These are phyloP conservation scores for Tiliacea citrago DNA, from an alignment of 2,888 invertebrate species.

Conservation along the genomic window DNA sequence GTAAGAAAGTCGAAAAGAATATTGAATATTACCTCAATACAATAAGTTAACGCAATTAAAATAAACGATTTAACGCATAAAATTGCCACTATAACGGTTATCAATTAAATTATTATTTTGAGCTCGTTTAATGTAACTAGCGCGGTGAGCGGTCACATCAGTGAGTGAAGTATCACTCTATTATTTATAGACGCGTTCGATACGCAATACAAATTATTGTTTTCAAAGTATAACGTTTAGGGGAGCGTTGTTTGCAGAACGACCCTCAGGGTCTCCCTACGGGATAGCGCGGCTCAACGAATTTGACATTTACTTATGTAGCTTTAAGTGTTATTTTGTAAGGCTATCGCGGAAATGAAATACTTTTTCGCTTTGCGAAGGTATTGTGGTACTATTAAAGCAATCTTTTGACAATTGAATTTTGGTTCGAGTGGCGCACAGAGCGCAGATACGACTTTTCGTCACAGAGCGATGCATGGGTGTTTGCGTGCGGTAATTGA, in stretches of 20 bases:
- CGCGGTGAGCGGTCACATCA: conserved; percentile 77
- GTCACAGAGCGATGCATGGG: conserved; percentile 76
- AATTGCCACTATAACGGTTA: conserved; percentile 41
- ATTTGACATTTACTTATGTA: conserved; percentile 78
- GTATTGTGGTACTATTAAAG: conserved; percentile 85
- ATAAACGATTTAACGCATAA: conserved; percentile 30
- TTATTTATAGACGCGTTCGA: conserved; percentile 90
- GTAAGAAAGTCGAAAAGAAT: background rate
- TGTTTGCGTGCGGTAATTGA: conserved; percentile 91
- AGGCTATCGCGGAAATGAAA: conserved; percentile 70
- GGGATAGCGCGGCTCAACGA: conserved; percentile 69
- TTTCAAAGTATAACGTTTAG: conserved; percentile 91
- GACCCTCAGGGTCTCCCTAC: conserved; percentile 84
- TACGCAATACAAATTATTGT: conserved; percentile 91
- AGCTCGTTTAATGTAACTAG: conserved; percentile 74
- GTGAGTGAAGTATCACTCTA: conserved; percentile 88
- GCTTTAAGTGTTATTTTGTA: conserved; percentile 79
- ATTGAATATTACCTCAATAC: background rate
- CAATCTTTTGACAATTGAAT: conserved; percentile 90
- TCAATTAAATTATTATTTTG: conserved; percentile 70
- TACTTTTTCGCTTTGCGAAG: conserved; percentile 80
- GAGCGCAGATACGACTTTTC: conserved; percentile 85
- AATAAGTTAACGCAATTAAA: conserved; percentile 12
- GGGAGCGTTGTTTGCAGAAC: conserved; percentile 89
- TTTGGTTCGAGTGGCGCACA: conserved; percentile 83